Evolutionary conservation across 2,113 vertebrate species (phyloP), one percentile per base, ranked within the genome.

Genomic region (Danionella cerebrum): DNA sequence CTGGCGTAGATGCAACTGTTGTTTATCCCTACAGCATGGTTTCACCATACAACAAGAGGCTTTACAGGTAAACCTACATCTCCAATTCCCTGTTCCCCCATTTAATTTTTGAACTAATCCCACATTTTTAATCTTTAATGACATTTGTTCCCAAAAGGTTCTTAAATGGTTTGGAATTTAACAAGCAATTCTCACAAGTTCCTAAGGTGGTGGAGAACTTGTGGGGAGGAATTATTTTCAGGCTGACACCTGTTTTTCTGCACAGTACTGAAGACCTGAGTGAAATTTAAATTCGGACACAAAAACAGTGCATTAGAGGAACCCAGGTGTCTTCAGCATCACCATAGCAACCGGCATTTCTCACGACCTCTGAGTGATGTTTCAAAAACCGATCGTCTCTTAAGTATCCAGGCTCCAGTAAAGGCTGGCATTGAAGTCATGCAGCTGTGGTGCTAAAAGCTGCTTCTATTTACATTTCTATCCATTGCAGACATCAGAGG

Each of bases 391-490:
- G 16, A 24, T 14, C 25, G 36, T 44, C 25, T 65, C 54, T 50
- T 12, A 65, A 50, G 62, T 51, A 44, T 60, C 52, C 2, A 33
- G 36, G 25, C 41, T 35, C 54, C 50, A 71, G 39, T 64, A 71
- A 38, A 2, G 38, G 41, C 29, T 19, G 21, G 39, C 4, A 65
- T 24, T 36, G 36, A 48, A 64, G 42, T 24, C 22, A 6, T 18
- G 24, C 71, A 73, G 65, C 71, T 73, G 71, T 2, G 11, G 16
- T 7, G 52, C 33, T 38, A 19, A 29, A 14, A 25, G 45, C 50
- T 13, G 59, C 21, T 51, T 58, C 42, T 68, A 68, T 73, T 73
- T 73, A 69, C 65, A 73, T 69, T 73, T 64, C 42, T 10, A 67
- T 27, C 42, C 21, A 64, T 57, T 41, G 45, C 44, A 67, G 38